phyloP scores from a whole-genome alignment of 2,113 vertebrate species.

The Ciconia boyciana region DNA sequence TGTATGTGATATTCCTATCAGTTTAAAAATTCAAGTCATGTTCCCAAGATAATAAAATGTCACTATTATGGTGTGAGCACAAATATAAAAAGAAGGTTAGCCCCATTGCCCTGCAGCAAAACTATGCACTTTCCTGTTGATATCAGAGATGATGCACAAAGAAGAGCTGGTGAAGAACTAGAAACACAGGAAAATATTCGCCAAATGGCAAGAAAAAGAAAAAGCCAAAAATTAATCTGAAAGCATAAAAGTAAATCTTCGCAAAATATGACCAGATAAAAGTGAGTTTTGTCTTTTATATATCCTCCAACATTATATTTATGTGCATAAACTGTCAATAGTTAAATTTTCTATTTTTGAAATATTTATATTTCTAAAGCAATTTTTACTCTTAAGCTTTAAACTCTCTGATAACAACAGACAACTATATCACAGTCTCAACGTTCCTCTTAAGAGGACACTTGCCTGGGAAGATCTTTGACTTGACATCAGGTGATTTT shows the following conservation, averaged over 20 bases:
- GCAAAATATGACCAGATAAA: not conserved
- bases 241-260: not conserved
- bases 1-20: not conserved
- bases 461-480: not conserved
- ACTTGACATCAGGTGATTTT: not conserved
- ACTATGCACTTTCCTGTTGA: not conserved
- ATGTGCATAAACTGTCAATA: not conserved
- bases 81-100: not conserved
- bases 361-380: not conserved
- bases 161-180: not conserved
- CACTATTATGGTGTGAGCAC: not conserved
- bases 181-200: not conserved
- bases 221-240: not conserved
- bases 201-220: not conserved
- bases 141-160: not conserved
- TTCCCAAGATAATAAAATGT: not conserved
- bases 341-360: not conserved
- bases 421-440: not conserved
- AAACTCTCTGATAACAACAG: not conserved
- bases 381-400: not conserved
- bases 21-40: not conserved
- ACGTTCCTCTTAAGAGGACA: not conserved
- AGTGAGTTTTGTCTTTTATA: not conserved
- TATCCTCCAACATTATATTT: not conserved
- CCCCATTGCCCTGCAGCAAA: not conserved